Conservation (phyloP, 2,888 invertebrate species). For the Cryptocephalus moraei region DNA sequence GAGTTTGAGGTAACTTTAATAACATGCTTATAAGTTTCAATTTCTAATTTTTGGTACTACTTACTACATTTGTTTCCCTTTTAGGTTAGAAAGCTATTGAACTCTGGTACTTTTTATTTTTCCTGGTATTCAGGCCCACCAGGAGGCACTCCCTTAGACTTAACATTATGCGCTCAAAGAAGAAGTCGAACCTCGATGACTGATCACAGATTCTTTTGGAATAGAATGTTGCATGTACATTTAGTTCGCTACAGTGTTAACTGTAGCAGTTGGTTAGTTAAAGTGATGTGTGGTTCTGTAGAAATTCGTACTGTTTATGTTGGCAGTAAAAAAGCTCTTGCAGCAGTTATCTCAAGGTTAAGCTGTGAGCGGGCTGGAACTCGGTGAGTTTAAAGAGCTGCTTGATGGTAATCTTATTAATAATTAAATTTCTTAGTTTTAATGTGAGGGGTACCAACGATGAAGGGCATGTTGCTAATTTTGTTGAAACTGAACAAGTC, state of each 20-base stretch:
- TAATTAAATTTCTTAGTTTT: constrained; percentile 47
- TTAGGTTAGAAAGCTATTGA: constrained; percentile 70
- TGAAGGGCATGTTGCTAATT: constrained; percentile 98
- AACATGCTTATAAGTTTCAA: too few species aligned
- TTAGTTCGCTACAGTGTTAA: constrained; percentile 86
- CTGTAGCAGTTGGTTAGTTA: constrained; percentile 83
- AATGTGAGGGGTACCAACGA: constrained; percentile 99
- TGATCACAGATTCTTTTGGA: constrained; percentile 98
- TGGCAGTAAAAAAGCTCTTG: constrained; percentile 85
- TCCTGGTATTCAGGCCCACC: constrained; percentile 53
- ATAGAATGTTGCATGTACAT: constrained; percentile 90
- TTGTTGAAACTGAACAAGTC: constrained; percentile 99
- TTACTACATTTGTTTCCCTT: constrained; percentile 5
- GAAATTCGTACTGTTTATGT: constrained; percentile 98
- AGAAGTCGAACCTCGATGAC: constrained; percentile 68
- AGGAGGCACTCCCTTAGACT: constrained; percentile 54
- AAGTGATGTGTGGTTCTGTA: constrained; percentile 94
- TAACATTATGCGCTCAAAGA: constrained; percentile 90
- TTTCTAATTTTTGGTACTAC: too few species aligned
- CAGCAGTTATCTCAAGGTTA: constrained; percentile 89
- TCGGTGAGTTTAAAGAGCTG: constrained; percentile 36
- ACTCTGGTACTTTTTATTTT: constrained; percentile 98
- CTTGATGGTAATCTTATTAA: neutral
- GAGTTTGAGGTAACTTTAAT: too few species aligned
- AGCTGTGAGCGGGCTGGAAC: constrained; percentile 98